Evolutionary conservation across 1,140 invertebrate species (phyloP), one percentile per base, ranked within the genome.

Genomic region (Cydia pomonella): DNA sequence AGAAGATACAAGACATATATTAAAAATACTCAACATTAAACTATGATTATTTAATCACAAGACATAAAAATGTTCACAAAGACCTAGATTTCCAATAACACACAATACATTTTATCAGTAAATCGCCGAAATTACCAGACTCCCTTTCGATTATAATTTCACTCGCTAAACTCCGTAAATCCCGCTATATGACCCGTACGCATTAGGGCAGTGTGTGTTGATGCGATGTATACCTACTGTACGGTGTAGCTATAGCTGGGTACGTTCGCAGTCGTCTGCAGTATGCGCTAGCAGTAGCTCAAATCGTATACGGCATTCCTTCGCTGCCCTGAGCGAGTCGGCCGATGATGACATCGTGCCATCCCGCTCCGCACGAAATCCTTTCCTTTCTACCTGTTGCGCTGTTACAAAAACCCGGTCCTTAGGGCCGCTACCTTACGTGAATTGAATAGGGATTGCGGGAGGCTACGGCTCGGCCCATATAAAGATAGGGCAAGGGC

Each of bases 331-430:
- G 85, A 92, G 78, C 77, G 88, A 85, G 91, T 87, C 82, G 73
- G 76, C 79, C 74, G 77, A 85, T 83, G 82, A 86, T 87, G 84
- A 79, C 82, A 80, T 88, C 80, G 62, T 78, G 77, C 77, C 64
- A 64, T 92, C 87, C 83, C 88, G 77, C 83, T 92, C 87, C 77
- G 80, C 85, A 89, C 86, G 89, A 88, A 92, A 92, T 90, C 90
- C 89, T 91, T 92, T 92, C 91, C 86, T 91, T 92, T 91, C 90
- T 93, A 93, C 90, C 91, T 92, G 91, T 92, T 89, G 91, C 90
- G 87, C 86, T 89, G 88, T 91, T 89, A 92, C 89, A 92, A 91
- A 92, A 92, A 92, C 89, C 91, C 86, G 90, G 84, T 92, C 89
- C 91, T 87, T 89, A 87, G 88, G 87, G 91, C 91, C 90, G 91